Conservation (phyloP, 1,140 invertebrate species). For the Ladona fulva region DNA sequence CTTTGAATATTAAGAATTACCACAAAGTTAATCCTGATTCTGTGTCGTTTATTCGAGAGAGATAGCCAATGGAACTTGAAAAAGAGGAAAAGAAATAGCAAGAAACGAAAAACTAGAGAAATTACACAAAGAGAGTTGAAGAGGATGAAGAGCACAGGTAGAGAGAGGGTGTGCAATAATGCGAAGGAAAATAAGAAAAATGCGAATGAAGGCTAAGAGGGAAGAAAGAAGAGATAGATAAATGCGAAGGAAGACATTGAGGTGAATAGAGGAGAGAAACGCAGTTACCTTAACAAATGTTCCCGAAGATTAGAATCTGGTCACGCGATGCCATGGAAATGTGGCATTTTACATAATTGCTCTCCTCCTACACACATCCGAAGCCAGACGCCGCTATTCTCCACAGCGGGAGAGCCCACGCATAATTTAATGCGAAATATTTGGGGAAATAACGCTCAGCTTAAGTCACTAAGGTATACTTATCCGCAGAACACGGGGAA, state of each 20-base stretch:
- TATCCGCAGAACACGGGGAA: too few species aligned
- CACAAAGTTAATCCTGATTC: too few species aligned
- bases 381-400: too few species aligned
- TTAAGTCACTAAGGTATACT: too few species aligned
- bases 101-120: too few species aligned
- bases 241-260: background rate
- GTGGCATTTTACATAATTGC: conserved; percentile 9
- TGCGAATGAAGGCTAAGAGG: background rate
- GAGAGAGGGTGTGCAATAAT: background rate
- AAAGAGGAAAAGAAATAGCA: too few species aligned
- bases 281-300: conserved; percentile 4
- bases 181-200: background rate
- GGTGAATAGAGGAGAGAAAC: background rate
- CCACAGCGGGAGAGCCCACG: background rate
- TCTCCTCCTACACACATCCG: background rate
- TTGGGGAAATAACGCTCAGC: too few species aligned
- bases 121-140: background rate
- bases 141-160: background rate
- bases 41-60: too few species aligned
- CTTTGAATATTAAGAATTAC: too few species aligned
- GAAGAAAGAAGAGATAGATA: background rate
- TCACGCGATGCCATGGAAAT: background rate
- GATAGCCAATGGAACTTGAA: too few species aligned
- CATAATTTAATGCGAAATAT: too few species aligned
- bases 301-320: background rate